phyloP scores from a whole-genome alignment of 1,140 invertebrate species.

The Magallana gigas region DNA sequence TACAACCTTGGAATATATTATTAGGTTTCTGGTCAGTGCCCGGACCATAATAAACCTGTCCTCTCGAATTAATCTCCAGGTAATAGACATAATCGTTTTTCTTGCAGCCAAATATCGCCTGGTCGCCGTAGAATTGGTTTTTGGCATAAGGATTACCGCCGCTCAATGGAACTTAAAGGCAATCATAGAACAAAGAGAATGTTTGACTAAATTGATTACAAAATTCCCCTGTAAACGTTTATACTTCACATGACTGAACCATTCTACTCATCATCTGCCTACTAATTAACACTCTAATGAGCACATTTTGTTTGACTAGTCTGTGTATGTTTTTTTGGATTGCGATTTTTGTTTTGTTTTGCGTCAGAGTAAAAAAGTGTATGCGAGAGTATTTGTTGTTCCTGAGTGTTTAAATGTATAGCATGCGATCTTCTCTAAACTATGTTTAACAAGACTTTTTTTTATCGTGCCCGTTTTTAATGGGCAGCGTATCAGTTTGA shows the following conservation, averaged over 20 bases:
- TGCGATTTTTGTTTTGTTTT: too few relatives aligned
- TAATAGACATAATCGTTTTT: not conserved
- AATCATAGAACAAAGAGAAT: not conserved
- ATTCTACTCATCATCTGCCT: not conserved
- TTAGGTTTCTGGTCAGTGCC: too few relatives aligned
- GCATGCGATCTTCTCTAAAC: not conserved
- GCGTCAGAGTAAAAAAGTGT: too few relatives aligned
- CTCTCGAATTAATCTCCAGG: too few relatives aligned
- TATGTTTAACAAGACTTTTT: not conserved
- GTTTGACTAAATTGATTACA: not conserved
- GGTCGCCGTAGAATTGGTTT: slow-evolving; percentile 19
- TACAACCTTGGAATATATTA: too few relatives aligned
- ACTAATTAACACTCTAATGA: not conserved
- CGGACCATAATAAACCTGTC: too few relatives aligned
- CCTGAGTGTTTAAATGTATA: not conserved
- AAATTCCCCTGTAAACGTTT: not conserved
- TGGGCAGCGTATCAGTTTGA: too few relatives aligned
- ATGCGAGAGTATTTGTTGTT: too few relatives aligned
- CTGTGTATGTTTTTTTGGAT: not conserved
- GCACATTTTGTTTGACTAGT: not conserved
- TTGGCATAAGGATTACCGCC: not conserved
- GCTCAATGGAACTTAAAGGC: slow-evolving; percentile 14
- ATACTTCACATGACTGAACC: not conserved
- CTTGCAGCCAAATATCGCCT: slow-evolving; percentile 7
- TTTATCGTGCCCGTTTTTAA: not conserved